Conservation (phyloP, 2,888 invertebrate species). For the Stenodema calcarata region DNA sequence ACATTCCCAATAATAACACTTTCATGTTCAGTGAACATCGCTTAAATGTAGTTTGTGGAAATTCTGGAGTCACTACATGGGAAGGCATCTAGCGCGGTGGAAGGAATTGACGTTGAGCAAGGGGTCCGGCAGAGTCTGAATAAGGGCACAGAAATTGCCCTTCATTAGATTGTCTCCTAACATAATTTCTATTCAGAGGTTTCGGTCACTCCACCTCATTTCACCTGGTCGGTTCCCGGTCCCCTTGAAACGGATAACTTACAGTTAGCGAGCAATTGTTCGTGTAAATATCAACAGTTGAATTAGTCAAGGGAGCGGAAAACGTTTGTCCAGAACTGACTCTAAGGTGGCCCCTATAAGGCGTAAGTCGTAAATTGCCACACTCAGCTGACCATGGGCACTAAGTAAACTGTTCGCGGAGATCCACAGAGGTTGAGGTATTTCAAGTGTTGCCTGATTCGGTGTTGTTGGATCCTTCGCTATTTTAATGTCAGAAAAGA, state of each 20-base stretch:
- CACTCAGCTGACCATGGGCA: no score
- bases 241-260: neutral
- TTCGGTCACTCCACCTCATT: neutral
- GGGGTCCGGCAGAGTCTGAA: neutral
- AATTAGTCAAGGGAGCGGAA: neutral
- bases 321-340: neutral
- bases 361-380: no score
- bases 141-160: slow-evolving; percentile 9
- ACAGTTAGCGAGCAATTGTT: neutral
- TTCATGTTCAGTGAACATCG: no score
- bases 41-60: no score
- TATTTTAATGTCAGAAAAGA: no score
- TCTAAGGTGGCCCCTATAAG: no score
- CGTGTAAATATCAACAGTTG: neutral
- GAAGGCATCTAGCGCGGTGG: neutral
- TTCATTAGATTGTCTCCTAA: slow-evolving; percentile 22
- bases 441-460: no score
- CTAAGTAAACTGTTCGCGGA: no score
- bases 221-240: neutral
- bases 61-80: no score
- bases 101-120: neutral
- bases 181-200: slow-evolving; percentile 16
- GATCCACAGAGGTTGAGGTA: no score
- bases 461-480: no score
- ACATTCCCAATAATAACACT: no score